Conservation (phyloP, 2,888 invertebrate genomes). For the Limnephilus lunatus region DNA sequence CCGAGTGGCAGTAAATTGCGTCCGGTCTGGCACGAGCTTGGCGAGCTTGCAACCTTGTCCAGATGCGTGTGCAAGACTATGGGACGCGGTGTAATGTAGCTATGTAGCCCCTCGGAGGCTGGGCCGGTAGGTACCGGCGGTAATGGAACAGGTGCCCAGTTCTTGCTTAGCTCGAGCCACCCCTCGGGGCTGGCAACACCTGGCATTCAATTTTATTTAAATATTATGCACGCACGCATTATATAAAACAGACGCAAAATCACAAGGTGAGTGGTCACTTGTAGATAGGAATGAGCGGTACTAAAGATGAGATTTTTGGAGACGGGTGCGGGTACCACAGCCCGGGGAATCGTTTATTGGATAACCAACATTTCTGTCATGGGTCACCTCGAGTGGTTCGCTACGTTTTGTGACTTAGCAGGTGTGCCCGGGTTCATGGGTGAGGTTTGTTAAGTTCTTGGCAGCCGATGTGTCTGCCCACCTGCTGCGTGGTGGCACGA, state of each 20-base stretch:
- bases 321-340: no score
- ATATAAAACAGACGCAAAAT: neutral
- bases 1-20: neutral
- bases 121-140: neutral
- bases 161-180: conserved; percentile 2
- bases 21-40: neutral
- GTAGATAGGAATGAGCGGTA: neutral
- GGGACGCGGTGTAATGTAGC: neutral
- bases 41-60: neutral
- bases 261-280: neutral
- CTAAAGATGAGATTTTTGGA: no score
- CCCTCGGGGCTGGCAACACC: neutral
- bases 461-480: no score
- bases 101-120: neutral
- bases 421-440: no score
- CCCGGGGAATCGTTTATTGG: no score
- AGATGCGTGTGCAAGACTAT: neutral
- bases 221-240: neutral
- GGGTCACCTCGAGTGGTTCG: no score
- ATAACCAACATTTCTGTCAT: no score
- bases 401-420: no score
- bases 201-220: neutral
- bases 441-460: no score
- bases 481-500: no score
- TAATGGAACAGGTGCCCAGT: neutral